Conservation (phyloP, 2,797 vertebrate species). For the Falco cherrug region DNA sequence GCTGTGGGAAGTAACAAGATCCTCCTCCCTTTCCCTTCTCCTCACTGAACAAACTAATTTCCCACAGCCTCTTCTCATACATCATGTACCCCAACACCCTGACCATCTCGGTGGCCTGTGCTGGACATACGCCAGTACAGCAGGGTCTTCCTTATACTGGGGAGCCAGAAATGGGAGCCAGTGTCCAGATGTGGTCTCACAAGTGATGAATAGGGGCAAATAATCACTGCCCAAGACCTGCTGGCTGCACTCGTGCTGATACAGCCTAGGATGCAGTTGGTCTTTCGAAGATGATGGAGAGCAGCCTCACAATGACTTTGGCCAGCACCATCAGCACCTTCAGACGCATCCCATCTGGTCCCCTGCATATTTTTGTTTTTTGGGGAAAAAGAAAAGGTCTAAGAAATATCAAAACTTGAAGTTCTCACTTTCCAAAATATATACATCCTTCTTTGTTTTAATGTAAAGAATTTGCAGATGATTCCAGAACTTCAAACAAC, state of each 20-base stretch:
- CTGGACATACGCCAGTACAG: neutral
- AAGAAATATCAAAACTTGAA: neutral
- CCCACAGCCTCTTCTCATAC: neutral
- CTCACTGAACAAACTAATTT: neutral
- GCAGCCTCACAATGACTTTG: neutral
- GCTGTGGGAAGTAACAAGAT: neutral
- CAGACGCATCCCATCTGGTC: neutral
- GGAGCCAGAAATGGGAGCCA: neutral
- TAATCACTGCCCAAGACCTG: neutral
- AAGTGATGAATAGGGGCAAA: neutral
- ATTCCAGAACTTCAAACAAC: neutral
- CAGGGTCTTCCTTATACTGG: neutral
- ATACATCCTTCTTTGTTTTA: neutral
- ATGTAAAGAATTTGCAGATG: neutral
- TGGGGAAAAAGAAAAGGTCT: neutral
- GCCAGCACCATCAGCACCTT: neutral
- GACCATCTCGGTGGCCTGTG: neutral
- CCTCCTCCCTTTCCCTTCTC: neutral
- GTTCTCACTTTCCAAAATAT: neutral
- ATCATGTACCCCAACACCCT: neutral
- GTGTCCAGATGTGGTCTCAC: neutral
- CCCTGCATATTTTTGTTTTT: neutral
- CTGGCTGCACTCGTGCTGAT: neutral
- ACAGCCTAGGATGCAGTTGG: neutral
- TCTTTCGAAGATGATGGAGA: neutral